phyloP scores from a whole-genome alignment of 2,888 invertebrate species.

The Platycheirus albimanus region DNA sequence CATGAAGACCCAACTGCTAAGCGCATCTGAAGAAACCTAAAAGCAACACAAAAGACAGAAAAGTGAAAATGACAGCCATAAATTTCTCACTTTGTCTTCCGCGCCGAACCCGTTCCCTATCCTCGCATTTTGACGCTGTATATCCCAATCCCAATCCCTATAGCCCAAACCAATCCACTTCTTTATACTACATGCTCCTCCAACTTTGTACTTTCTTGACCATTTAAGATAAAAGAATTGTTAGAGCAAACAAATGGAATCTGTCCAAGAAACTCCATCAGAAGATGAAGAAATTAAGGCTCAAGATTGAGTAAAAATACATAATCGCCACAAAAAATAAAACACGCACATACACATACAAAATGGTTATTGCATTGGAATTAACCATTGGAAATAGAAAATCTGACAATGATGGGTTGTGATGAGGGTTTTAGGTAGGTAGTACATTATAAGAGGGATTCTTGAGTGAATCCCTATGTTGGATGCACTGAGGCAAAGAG shows the following conservation, averaged over 20 bases:
- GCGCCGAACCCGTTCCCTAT: conserved; percentile 1
- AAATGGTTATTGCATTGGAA: conserved; percentile 67
- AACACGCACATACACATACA: conserved; percentile 9
- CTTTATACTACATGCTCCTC: neutral
- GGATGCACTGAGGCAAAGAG: neutral
- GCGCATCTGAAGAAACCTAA: conserved; percentile 30
- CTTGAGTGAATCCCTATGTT: conserved; percentile 13
- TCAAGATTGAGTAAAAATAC: conserved; percentile 4
- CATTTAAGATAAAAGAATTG: conserved; percentile 49
- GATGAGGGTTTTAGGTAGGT: conserved; percentile 65
- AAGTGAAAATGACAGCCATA: conserved; percentile 69
- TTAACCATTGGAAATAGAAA: conserved; percentile 67
- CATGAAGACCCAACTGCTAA: conserved; percentile 72
- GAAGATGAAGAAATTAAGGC: conserved; percentile 69
- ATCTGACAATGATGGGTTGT: conserved; percentile 70
- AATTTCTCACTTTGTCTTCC: conserved; percentile 70
- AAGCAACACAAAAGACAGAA: conserved; percentile 35
- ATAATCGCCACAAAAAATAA: no score
- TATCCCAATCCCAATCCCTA: conserved; percentile 49
- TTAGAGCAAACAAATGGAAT: conserved; percentile 46
- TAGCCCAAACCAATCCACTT: conserved; percentile 37
- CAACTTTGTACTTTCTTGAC: conserved; percentile 23
- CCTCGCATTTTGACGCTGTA: conserved; percentile 31
- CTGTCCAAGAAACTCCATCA: conserved; percentile 41
- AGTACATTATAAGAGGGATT: conserved; percentile 1